Evolutionary conservation across 2,797 vertebrate species (phyloP).

Genomic region (Rhyacichthys aspro): DNA sequence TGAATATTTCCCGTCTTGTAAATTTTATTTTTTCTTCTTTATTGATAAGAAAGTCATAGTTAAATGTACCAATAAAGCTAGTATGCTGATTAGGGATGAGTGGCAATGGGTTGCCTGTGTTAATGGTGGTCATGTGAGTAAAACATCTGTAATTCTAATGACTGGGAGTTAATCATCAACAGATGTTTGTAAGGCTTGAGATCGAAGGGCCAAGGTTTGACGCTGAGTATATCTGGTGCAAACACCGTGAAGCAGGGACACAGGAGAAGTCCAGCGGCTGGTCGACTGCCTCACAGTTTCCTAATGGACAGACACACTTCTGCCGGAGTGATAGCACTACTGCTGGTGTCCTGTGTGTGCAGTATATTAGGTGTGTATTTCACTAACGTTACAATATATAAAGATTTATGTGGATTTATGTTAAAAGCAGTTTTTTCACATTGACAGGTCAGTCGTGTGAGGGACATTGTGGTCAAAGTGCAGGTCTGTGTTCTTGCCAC

Average conservation of each 20-base stretch:
- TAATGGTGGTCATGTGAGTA: slow-evolving; percentile 10
- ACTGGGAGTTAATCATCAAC: slow-evolving; percentile 58
- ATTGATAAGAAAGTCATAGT: not conserved
- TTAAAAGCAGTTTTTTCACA: not conserved
- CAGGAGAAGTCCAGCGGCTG: too few relatives aligned
- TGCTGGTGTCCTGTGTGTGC: slow-evolving; percentile 49
- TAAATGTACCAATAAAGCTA: too few relatives aligned
- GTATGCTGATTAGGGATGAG: too few relatives aligned
- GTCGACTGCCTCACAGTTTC: not conserved
- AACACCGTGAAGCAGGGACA: not conserved
- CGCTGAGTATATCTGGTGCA: slow-evolving; percentile 12
- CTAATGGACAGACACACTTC: slow-evolving; percentile 39
- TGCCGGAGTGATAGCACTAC: slow-evolving; percentile 20
- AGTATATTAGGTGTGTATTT: slow-evolving; percentile 52
- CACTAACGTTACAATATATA: not conserved
- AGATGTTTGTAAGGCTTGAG: slow-evolving; percentile 16
- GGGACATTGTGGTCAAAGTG: slow-evolving; percentile 74
- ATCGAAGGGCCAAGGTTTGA: slow-evolving; percentile 49
- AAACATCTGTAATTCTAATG: not conserved
- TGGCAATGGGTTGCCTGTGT: not conserved
- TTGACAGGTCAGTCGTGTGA: slow-evolving; percentile 83
- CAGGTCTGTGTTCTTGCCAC: slow-evolving; percentile 86
- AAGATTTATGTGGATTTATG: not conserved
- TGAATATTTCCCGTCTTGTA: too few relatives aligned
- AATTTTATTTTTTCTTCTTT: not conserved